Conservation (phyloP, 2,888 invertebrate genomes). For the Julus scandinavius region DNA sequence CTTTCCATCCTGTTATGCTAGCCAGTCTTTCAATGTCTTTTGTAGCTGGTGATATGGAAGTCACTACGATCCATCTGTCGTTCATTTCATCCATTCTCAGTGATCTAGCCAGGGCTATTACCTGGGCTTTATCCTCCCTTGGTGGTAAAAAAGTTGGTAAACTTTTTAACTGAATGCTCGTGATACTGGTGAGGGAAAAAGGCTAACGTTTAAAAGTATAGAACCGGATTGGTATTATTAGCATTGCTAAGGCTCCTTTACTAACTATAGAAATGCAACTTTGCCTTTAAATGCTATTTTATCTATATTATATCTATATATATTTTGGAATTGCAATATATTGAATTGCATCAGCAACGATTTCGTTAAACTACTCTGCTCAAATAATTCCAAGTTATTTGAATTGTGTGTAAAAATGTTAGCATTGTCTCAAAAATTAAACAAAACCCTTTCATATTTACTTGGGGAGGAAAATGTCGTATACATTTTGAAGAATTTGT, state of each 20-base stretch:
- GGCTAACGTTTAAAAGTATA: background rate
- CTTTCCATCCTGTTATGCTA: slow-evolving; percentile 53
- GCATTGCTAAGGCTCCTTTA: background rate
- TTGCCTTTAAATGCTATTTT: no score
- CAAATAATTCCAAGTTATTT: no score
- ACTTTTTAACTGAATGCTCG: slow-evolving; percentile 14
- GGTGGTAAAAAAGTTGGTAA: background rate
- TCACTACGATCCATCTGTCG: slow-evolving; percentile 56
- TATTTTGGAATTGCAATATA: no score
- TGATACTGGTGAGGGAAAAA: background rate
- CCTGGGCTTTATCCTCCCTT: background rate
- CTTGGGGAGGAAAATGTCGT: no score
- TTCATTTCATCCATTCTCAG: background rate
- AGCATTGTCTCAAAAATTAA: no score
- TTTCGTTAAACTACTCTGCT: no score
- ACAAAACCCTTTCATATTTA: no score
- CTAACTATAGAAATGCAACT: no score
- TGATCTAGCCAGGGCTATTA: background rate
- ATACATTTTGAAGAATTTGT: no score
- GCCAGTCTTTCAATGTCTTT: slow-evolving; percentile 51
- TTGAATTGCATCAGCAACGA: no score
- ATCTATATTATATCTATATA: no score
- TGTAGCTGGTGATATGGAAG: slow-evolving; percentile 48
- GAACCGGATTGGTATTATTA: background rate
- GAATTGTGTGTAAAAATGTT: no score